phyloP scores from a whole-genome alignment of 2,888 invertebrate genomes.

The Phyllotreta striolata region DNA sequence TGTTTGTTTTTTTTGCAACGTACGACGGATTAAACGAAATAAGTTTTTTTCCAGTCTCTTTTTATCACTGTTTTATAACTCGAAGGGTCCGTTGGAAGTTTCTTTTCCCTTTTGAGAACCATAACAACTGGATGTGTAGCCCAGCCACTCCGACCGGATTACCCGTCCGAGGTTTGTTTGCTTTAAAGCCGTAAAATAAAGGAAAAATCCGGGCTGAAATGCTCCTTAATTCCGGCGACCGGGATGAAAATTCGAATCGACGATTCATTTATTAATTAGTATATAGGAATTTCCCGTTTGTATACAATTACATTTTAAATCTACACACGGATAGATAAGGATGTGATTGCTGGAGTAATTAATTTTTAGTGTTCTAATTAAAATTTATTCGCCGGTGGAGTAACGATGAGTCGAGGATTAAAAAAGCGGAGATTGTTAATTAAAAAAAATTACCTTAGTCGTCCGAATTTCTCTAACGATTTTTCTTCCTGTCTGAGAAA shows the following conservation, averaged over 20 bases:
- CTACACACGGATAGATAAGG: no score
- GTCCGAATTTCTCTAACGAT: no score
- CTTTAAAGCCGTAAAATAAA: constrained; percentile 19
- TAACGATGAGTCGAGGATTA: constrained; percentile 55
- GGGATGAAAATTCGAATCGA: no score
- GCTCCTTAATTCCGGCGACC: no score
- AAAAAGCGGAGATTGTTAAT: constrained; percentile 58
- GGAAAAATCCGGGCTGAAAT: constrained; percentile 5
- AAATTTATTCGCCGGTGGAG: constrained; percentile 56
- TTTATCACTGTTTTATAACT: constrained; percentile 23
- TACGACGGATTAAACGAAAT: background rate
- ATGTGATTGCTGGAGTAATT: no score
- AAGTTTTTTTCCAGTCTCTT: constrained; percentile 22
- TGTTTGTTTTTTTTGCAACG: no score
- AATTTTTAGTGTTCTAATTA: constrained; percentile 50
- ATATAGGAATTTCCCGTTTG: no score
- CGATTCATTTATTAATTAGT: no score
- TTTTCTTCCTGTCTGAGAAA: no score
- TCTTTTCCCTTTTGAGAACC: constrained; percentile 8
- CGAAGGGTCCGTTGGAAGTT: constrained; percentile 13
- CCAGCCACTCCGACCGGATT: constrained; percentile 6
- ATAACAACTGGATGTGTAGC: constrained; percentile 15
- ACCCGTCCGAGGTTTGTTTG: constrained; percentile 16
- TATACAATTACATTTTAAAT: no score
- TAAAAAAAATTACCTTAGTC: constrained; percentile 48